Conservation (phyloP, 1,140 invertebrate species). For the Lanistes nyassanus region DNA sequence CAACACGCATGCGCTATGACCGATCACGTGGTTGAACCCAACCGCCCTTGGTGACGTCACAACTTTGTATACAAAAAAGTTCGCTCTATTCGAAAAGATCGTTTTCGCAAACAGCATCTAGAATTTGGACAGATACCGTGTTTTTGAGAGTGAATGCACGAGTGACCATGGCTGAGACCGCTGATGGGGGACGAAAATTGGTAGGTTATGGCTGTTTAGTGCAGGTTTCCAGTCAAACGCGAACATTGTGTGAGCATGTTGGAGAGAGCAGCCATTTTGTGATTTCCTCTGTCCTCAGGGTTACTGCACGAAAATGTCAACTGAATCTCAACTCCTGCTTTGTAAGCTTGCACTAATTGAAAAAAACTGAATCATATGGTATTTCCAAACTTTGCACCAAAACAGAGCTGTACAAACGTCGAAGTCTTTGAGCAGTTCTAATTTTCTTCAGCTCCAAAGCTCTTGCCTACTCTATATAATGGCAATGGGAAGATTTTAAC, state of each 20-base stretch:
- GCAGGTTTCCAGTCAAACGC: conserved; percentile 20
- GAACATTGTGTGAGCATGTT: conserved; percentile 25
- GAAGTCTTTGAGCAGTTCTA: background rate
- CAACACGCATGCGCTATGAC: conserved; percentile 31
- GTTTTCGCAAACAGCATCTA: conserved; percentile 28
- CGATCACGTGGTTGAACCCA: conserved; percentile 39
- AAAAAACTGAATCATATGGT: conserved; percentile 9
- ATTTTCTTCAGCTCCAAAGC: background rate
- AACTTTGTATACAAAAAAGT: conserved; percentile 32
- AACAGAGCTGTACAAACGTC: background rate
- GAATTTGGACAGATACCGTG: conserved; percentile 30
- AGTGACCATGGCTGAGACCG: conserved; percentile 48
- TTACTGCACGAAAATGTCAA: conserved; percentile 19
- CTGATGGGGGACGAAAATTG: conserved; percentile 57
- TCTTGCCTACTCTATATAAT: no score
- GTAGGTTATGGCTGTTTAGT: conserved; percentile 44
- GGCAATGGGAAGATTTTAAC: no score
- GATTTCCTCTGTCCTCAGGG: conserved; percentile 18
- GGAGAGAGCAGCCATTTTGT: conserved; percentile 46
- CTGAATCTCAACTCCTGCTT: background rate
- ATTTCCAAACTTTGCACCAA: conserved; percentile 23
- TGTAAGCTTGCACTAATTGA: background rate
- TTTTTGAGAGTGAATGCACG: conserved; percentile 27
- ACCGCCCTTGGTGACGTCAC: conserved; percentile 41
- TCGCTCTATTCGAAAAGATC: conserved; percentile 32